Evolutionary conservation across 2,797 vertebrate species (phyloP).

Genomic region (Smutsia temminckii): DNA sequence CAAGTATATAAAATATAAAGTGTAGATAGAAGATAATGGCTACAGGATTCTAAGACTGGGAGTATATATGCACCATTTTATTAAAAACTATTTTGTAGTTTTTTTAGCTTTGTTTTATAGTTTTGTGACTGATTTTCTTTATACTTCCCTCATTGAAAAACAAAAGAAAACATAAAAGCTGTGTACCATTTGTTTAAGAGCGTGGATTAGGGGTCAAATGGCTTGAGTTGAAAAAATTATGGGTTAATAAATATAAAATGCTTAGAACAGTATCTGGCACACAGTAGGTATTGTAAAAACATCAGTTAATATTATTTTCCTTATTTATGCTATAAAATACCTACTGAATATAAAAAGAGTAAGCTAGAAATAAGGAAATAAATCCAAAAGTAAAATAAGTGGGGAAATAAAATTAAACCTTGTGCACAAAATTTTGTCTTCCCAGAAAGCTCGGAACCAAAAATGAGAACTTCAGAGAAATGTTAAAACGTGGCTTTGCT

Average conservation of each 20-base stretch:
- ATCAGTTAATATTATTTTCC: not conserved
- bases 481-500: not conserved
- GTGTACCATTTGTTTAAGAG: not conserved
- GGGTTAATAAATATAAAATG: not conserved
- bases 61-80: not conserved
- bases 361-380: not conserved
- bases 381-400: not conserved
- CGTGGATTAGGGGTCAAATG: not conserved
- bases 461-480: slow-evolving; percentile 16
- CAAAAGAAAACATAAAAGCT: not conserved
- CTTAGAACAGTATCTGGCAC: not conserved
- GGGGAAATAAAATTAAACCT: not conserved
- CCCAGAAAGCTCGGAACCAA: not conserved
- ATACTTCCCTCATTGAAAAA: not conserved
- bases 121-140: not conserved
- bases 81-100: not conserved
- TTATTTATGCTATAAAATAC: not conserved
- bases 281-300: not conserved
- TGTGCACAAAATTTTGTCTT: not conserved
- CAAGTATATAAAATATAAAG: not conserved
- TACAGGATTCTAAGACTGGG: not conserved
- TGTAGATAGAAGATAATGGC: not conserved
- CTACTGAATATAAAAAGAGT: not conserved
- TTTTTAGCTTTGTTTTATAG: no score
- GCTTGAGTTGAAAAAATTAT: not conserved